Evolutionary conservation across 2,888 invertebrate genomes (phyloP).

Genomic region (Drosophila mercatorum): DNA sequence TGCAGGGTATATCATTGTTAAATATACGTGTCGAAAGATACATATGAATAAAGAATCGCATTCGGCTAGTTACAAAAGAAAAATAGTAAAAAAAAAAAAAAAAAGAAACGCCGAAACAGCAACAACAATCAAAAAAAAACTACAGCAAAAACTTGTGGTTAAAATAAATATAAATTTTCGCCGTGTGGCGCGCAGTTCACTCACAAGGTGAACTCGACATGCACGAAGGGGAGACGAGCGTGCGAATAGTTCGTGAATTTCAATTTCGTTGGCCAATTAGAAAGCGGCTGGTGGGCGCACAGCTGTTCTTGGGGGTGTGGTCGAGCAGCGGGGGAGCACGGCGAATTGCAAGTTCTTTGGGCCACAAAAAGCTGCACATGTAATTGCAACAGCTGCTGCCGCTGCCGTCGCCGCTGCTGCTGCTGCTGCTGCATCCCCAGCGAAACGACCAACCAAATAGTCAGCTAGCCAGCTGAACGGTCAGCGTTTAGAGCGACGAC

Average conservation of each 20-base stretch:
- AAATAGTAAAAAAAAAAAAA: too few species aligned
- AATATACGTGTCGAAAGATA: constrained; percentile 30
- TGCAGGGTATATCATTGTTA: constrained; percentile 19
- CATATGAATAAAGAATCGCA: constrained; percentile 51
- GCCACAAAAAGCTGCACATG: constrained; percentile 68
- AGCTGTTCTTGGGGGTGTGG: constrained; percentile 50
- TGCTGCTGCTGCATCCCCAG: constrained; percentile 51
- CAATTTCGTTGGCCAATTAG: constrained; percentile 46
- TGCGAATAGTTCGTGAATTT: constrained; percentile 27
- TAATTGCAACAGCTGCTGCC: constrained; percentile 24
- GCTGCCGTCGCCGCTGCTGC: constrained; percentile 1
- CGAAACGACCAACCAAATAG: constrained; percentile 25
- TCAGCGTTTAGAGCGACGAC: constrained; percentile 61
- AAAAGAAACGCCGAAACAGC: background rate
- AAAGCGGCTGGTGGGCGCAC: constrained; percentile 32
- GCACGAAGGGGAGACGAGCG: constrained; percentile 11
- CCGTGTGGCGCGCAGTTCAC: constrained; percentile 35
- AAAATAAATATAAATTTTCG: constrained; percentile 33
- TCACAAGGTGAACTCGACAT: constrained; percentile 46
- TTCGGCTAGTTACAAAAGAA: constrained; percentile 64
- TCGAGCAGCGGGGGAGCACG: background rate
- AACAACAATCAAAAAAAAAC: background rate
- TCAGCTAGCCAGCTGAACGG: constrained; percentile 32
- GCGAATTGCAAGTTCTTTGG: constrained; percentile 46
- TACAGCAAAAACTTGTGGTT: background rate